A percentile compares a stretch with the other conserved stretches of the same genome.
These are phyloP conservation scores for Proterorhinus semilunaris DNA, from an alignment of 2,113 vertebrate genomes.

Conservation along the genomic window DNA sequence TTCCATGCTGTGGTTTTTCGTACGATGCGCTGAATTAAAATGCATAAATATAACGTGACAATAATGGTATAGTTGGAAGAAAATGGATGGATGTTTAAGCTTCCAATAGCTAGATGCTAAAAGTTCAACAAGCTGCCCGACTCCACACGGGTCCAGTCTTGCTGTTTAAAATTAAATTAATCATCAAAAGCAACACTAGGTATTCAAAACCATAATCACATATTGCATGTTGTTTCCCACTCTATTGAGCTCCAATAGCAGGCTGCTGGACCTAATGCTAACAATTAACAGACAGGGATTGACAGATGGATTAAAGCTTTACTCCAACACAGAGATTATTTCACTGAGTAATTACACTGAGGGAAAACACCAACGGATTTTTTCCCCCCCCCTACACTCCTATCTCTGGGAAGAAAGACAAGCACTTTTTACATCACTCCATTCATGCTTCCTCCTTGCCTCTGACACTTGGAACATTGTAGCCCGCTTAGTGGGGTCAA, in stretches of 20 bases:
- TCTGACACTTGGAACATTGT: conserved; percentile 51
- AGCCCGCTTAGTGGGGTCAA: conserved; percentile 46
- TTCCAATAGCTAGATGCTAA: no score
- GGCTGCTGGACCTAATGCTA: conserved; percentile 39
- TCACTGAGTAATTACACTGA: conserved; percentile 34
- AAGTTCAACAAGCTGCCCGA: no score
- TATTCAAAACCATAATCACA: neutral
- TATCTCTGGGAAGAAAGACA: conserved; percentile 20
- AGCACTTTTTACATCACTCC: conserved; percentile 58
- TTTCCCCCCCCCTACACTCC: conserved; percentile 15
- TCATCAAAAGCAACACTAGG: no score
- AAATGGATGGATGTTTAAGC: no score
- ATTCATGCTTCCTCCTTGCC: conserved; percentile 19
- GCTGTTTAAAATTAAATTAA: no score
- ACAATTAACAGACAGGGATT: conserved; percentile 52
- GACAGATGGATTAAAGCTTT: conserved; percentile 53
- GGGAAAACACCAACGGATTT: neutral
- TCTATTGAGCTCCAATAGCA: neutral
- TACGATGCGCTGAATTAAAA: no score
- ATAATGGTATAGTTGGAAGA: no score
- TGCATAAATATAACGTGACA: no score
- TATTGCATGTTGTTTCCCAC: neutral
- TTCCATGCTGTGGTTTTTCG: neutral
- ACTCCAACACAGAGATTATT: conserved; percentile 51
- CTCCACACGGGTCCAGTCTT: no score